Conservation (phyloP, 2,888 invertebrate genomes). For the Phlogophora meticulosa region DNA sequence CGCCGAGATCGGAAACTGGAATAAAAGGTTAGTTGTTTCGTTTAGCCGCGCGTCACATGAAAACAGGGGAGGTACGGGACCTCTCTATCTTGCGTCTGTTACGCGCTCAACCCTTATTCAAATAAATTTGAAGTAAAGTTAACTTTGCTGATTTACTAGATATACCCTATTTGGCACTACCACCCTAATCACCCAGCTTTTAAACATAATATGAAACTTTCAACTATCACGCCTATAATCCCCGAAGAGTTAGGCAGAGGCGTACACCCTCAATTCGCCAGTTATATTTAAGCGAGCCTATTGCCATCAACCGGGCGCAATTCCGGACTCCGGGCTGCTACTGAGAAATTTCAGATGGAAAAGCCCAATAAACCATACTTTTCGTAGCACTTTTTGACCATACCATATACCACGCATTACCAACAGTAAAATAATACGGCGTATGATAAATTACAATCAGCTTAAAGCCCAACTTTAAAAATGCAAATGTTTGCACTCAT, state of each 20-base stretch:
- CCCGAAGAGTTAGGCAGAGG: no score
- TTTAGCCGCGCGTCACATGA: conserved; percentile 53
- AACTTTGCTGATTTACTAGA: neutral
- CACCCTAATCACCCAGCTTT: no score
- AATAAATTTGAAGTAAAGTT: no score
- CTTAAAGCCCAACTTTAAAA: conserved; percentile 25
- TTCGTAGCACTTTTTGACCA: no score
- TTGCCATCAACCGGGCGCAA: no score
- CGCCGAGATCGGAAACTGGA: conserved; percentile 92
- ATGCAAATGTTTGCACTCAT: conserved; percentile 25
- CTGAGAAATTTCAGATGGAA: no score
- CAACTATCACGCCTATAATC: no score
- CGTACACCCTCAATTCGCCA: no score
- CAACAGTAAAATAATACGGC: neutral
- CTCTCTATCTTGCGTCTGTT: neutral
- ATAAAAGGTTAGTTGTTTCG: conserved; percentile 86
- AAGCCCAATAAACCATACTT: neutral
- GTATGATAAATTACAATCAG: conserved; percentile 14
- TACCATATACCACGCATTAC: no score
- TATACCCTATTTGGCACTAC: neutral
- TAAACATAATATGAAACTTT: no score
- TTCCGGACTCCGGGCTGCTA: no score
- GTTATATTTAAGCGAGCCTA: no score
- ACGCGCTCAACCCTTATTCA: neutral
- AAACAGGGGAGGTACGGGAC: neutral